Conservation (phyloP, 2,888 invertebrate genomes). For the Drosophila cognata region DNA sequence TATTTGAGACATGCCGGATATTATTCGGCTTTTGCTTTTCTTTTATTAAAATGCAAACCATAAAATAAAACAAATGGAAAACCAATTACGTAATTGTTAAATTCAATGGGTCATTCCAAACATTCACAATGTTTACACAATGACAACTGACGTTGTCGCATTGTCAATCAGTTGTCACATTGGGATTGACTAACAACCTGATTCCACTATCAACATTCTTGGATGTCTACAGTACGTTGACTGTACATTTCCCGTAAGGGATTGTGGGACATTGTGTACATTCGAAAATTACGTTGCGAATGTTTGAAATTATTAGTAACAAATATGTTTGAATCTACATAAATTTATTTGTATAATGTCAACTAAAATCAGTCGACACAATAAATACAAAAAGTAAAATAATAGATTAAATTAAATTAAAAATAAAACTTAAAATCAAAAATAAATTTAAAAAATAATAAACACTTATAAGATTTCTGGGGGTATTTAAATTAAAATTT, state of each 20-base stretch:
- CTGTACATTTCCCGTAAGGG: not conserved
- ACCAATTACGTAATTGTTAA: not conserved
- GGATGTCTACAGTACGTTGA: not conserved
- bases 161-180: slow-evolving; percentile 2
- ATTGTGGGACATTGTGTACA: not conserved
- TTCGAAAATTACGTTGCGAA: not conserved
- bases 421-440: not conserved
- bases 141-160: not conserved
- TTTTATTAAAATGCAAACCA: not conserved
- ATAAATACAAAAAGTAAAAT: not conserved
- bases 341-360: not conserved
- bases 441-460: too few species aligned
- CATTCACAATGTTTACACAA: slow-evolving; percentile 1
- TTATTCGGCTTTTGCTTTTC: not conserved
- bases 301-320: not conserved
- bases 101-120: not conserved
- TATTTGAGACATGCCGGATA: not conserved
- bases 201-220: not conserved
- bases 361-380: not conserved
- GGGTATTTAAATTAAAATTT: too few species aligned
- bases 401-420: not conserved
- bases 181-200: not conserved
- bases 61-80: not conserved
- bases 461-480: too few species aligned
- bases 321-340: not conserved